Evolutionary conservation across 2,888 invertebrate genomes (phyloP).

Genomic region (Poecilobothrus nobilitatus): DNA sequence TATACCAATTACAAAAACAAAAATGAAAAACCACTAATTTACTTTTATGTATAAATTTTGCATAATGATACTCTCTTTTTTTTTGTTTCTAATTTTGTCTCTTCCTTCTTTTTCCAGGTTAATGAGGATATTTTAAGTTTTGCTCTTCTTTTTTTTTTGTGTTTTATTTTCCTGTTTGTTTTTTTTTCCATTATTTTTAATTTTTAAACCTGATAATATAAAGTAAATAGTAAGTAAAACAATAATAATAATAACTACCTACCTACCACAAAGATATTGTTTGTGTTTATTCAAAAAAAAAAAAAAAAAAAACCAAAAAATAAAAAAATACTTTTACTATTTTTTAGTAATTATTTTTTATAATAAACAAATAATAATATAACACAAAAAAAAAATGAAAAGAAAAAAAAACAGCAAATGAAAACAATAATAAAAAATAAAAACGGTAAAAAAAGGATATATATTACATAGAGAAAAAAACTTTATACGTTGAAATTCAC

Average conservation of each 20-base stretch:
- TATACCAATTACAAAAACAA: no score
- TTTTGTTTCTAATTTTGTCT: no score
- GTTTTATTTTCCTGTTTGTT: no score
- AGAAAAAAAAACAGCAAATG: neutral
- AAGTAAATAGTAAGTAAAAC: neutral
- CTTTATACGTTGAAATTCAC: no score
- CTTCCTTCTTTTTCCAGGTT: neutral
- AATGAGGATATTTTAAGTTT: neutral
- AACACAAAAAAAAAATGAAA: neutral
- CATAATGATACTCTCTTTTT: neutral
- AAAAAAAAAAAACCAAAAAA: neutral
- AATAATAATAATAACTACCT: neutral
- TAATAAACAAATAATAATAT: neutral
- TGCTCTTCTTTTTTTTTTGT: neutral
- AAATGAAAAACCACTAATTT: neutral
- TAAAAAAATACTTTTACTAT: neutral
- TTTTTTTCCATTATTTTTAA: neutral
- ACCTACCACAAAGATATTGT: neutral
- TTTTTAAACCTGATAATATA: slow-evolving; percentile 2
- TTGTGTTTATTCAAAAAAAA: neutral
- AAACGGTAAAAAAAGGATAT: neutral
- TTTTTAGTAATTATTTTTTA: neutral
- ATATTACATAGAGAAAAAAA: no score
- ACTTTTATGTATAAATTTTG: neutral
- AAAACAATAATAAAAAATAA: neutral